phyloP scores from a whole-genome alignment of 2,888 invertebrate species.

The Coecobrya sp. region DNA sequence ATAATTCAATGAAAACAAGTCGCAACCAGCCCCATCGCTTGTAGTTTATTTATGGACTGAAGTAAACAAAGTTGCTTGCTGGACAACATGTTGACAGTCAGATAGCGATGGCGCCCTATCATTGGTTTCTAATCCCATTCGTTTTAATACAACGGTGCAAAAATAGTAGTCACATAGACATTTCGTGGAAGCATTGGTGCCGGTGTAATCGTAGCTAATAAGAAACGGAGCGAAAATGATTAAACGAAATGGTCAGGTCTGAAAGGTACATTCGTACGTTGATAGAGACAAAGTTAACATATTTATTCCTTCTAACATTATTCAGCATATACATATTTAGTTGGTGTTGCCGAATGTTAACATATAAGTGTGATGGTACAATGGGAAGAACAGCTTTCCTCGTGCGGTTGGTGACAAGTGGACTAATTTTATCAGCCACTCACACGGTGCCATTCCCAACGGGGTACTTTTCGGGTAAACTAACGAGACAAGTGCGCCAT shows the following conservation, averaged over 20 bases:
- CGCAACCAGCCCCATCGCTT: too few species aligned
- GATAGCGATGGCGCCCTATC: background rate
- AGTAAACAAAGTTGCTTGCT: background rate
- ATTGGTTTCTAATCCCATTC: background rate
- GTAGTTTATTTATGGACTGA: too few species aligned
- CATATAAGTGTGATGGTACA: background rate
- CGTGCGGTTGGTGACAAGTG: constrained; percentile 29
- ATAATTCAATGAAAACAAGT: too few species aligned
- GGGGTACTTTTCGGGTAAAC: background rate
- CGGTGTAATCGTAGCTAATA: background rate
- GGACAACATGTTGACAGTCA: background rate
- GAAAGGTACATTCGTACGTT: background rate
- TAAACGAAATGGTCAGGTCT: background rate
- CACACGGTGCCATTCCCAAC: constrained; percentile 11
- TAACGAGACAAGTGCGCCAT: constrained; percentile 26
- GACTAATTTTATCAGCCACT: constrained; percentile 52
- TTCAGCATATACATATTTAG: background rate
- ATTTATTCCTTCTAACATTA: background rate
- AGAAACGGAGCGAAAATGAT: background rate
- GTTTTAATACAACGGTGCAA: background rate
- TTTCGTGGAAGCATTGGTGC: background rate
- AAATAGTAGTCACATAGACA: background rate
- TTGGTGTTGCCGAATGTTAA: background rate
- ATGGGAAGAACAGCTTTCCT: background rate
- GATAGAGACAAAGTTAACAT: too few species aligned